These are phyloP conservation scores for Loriculus beryllinus DNA, from an alignment of 2,797 vertebrate species.

Conservation along the genomic window DNA sequence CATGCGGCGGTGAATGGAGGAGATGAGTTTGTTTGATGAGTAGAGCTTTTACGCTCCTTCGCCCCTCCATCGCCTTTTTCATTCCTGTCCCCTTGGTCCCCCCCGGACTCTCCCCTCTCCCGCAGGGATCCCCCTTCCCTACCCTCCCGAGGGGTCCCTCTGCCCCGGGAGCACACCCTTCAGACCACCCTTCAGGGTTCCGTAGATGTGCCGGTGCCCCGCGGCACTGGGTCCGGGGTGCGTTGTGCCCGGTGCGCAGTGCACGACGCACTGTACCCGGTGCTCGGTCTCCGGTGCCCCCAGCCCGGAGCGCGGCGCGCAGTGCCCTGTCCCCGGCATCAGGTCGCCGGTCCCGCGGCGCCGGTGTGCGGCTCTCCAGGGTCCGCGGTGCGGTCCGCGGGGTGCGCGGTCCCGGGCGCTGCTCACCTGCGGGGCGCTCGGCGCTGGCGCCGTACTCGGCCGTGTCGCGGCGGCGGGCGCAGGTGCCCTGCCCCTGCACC, in stretches of 20 bases:
- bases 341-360: background rate
- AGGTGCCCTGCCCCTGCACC: conserved; percentile 85
- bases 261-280: background rate
- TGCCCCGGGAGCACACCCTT: background rate
- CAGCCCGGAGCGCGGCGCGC: background rate
- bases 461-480: conserved; percentile 77
- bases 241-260: background rate
- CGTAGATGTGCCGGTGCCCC: background rate
- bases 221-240: background rate
- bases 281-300: background rate
- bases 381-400: background rate
- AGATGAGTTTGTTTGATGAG: no score
- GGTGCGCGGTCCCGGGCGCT: background rate
- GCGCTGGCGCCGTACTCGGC: conserved; percentile 70
- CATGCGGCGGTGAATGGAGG: no score
- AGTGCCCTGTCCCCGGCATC: background rate
- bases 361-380: background rate
- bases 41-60: no score
- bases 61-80: background rate
- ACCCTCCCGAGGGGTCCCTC: background rate
- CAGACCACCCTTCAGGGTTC: background rate
- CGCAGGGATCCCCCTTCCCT: background rate
- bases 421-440: conserved; percentile 64
- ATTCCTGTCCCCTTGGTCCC: background rate
- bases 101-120: background rate